Evolutionary conservation across 2,113 vertebrate genomes (phyloP).

Genomic region (Ictalurus punctatus): DNA sequence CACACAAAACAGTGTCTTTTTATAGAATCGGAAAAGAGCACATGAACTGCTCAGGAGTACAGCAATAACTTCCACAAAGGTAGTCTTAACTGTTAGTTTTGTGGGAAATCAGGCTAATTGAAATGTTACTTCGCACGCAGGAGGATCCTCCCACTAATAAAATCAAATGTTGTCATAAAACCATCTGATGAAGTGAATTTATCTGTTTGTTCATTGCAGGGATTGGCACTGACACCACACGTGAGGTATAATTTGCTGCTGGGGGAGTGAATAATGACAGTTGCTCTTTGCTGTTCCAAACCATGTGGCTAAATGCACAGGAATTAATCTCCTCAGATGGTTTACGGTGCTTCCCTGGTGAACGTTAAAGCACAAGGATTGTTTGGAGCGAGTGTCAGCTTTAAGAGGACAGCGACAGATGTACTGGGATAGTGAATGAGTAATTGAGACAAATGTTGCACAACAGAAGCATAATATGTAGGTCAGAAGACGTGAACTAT

Average conservation of each 20-base stretch:
- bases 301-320: slow-evolving; percentile 44
- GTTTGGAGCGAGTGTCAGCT: slow-evolving; percentile 48
- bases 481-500: neutral
- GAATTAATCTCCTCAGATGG: slow-evolving; percentile 57
- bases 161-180: slow-evolving; percentile 57
- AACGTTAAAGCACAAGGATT: slow-evolving; percentile 53
- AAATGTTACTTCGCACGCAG: slow-evolving; percentile 47
- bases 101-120: slow-evolving; percentile 50
- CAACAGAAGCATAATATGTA: neutral
- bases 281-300: slow-evolving; percentile 45
- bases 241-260: slow-evolving; percentile 44
- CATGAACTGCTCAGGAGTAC: neutral
- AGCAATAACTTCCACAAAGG: neutral
- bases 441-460: slow-evolving; percentile 31
- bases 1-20: slow-evolving; percentile 7
- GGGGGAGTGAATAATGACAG: slow-evolving; percentile 55
- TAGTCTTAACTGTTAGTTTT: neutral
- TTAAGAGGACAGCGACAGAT: slow-evolving; percentile 41
- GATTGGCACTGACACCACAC: slow-evolving; percentile 47
- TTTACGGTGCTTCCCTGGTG: slow-evolving; percentile 56
- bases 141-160: slow-evolving; percentile 51
- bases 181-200: slow-evolving; percentile 58
- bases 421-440: slow-evolving; percentile 19
- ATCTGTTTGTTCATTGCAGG: slow-evolving; percentile 63
- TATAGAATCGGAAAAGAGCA: neutral